Evolutionary conservation across 1,140 invertebrate species (phyloP).

Genomic region (Lutraria rhynchaena): DNA sequence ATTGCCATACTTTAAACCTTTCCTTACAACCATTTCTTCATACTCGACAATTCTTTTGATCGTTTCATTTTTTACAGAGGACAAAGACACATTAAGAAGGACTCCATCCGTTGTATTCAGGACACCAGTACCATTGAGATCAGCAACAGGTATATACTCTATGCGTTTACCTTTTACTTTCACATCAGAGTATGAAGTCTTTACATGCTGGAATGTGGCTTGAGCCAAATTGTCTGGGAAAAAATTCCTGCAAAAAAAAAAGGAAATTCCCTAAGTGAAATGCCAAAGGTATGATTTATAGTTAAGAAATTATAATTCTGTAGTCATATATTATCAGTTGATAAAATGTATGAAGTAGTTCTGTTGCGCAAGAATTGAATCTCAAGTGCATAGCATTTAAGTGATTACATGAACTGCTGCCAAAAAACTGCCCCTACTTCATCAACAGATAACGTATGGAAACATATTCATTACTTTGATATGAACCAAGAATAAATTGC

Average conservation of each 20-base stretch:
- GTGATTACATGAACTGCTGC: too few relatives aligned
- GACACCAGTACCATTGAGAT: constrained; percentile 26
- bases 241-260: constrained; percentile 89
- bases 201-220: constrained; percentile 85
- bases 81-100: constrained; percentile 13
- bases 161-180: constrained; percentile 45
- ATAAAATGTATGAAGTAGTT: too few relatives aligned
- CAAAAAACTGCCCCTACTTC: too few relatives aligned
- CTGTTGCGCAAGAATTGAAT: too few relatives aligned
- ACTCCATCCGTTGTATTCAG: constrained; percentile 45
- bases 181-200: constrained; percentile 72
- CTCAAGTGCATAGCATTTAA: too few relatives aligned
- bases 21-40: constrained; percentile 17
- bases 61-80: constrained; percentile 12
- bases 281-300: too few relatives aligned
- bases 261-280: too few relatives aligned
- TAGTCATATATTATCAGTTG: too few relatives aligned
- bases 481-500: too few relatives aligned
- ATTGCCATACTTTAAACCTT: constrained; percentile 58
- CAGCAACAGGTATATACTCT: constrained; percentile 29
- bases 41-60: constrained; percentile 63
- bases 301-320: too few relatives aligned
- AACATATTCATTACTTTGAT: too few relatives aligned
- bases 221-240: constrained; percentile 96
- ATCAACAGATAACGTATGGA: too few relatives aligned